Conservation (phyloP, 2,113 vertebrate genomes). For the Heloderma charlesbogerti region DNA sequence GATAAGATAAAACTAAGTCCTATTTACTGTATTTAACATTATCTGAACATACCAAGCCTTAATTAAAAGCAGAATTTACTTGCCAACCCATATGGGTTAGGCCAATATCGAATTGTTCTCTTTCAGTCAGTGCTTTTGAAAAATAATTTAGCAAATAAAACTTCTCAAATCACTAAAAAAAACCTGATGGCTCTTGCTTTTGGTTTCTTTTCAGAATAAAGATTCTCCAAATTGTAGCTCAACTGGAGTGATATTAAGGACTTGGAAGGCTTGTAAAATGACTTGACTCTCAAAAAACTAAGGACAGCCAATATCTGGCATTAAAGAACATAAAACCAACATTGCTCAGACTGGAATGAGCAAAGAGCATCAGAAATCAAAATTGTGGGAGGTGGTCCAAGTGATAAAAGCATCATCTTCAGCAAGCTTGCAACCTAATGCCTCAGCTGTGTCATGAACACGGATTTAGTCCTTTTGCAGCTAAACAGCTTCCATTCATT, state of each 20-base stretch:
- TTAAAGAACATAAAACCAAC: conserved; percentile 52
- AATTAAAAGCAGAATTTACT: conserved; percentile 66
- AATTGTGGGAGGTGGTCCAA: conserved; percentile 58
- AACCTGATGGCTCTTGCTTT: conserved; percentile 61
- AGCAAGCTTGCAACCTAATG: conserved; percentile 70
- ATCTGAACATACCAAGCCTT: conserved; percentile 81
- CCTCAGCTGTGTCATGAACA: conserved; percentile 63
- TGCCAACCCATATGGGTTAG: conserved; percentile 61
- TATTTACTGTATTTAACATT: conserved; percentile 86
- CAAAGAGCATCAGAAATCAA: conserved; percentile 72
- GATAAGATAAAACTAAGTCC: conserved; percentile 84
- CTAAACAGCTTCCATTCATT: conserved; percentile 70
- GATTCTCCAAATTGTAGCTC: conserved; percentile 43
- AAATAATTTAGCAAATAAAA: conserved; percentile 51
- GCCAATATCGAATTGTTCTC: conserved; percentile 57
- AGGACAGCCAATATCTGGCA: conserved; percentile 47
- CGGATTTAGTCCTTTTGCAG: conserved; percentile 67
- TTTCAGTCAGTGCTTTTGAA: conserved; percentile 29
- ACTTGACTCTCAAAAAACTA: conserved; percentile 50
- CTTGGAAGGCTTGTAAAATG: conserved; percentile 67
- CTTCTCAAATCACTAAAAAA: conserved; percentile 52
- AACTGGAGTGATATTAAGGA: conserved; percentile 50
- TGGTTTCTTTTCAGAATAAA: conserved; percentile 30
- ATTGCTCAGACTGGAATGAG: conserved; percentile 74
- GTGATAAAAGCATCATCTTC: conserved; percentile 63